Base-by-base conservation (phyloP, 2,888 invertebrate genomes). In the Xestia ashworthii region DNA sequence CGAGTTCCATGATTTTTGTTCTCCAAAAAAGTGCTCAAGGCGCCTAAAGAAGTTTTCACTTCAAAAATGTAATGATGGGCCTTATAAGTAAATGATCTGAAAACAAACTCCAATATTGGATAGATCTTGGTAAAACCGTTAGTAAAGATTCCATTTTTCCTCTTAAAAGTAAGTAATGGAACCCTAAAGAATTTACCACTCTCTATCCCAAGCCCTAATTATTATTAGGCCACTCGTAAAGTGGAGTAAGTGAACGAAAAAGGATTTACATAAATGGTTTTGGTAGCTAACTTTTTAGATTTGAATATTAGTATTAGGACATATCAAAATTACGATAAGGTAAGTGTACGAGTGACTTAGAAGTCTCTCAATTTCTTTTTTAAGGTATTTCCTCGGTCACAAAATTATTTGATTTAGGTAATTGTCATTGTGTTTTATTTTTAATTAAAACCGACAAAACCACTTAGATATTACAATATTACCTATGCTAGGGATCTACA, bases 381-480 rank as follows among this genome's bases (percentile, higher is more conserved):
- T 41, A 8, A 5, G 14, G 19, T 5, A 14, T 32, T 53, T 64
- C 16, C 53, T n/a, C 8, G 5, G 84, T 71, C 71, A 71, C 74
- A 71, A 58, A 69, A 38, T 68, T 41, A 16, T 60, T 22, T 58
- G 8, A 19, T 60, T 41, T 77, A 41, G 41, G 41, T 41, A 19
- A 46, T 55, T 70, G 67, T 4, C 0, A 22, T 3, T n/a, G 8
- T 38, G 0, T 58, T 38, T 67, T 71, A 25, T 14, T 64, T 69
- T 50, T 50, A 60, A 46, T 62, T 25, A 2, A 50, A 74, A 72
- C 58, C 80, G 73, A 84, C 87, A 84, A 81, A 76, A 88, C 86
- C 87, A 78, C 80, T 87, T 88, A 74, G 84, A 74, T 62, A 14
- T 71, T 38, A n/a, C 53, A 32, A 55, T 41, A 48, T 38, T 25